These are phyloP conservation scores for Poeciliopsis turneri DNA, from an alignment of 2,797 vertebrate species.

Conservation along the genomic window DNA sequence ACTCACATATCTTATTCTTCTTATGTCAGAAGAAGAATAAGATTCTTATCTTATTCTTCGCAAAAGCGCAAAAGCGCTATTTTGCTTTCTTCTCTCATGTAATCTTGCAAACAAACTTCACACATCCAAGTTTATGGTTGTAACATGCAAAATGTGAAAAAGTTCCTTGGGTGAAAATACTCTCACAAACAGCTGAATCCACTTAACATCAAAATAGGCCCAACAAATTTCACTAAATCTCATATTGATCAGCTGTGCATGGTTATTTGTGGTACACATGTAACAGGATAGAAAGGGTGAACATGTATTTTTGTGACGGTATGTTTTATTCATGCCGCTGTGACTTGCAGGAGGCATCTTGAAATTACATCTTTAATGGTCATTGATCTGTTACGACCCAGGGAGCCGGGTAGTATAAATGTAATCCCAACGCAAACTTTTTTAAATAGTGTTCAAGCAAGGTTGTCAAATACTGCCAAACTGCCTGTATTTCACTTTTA, in stretches of 20 bases:
- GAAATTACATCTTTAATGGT: conserved; percentile 81
- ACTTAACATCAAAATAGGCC: background rate
- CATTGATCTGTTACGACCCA: conserved; percentile 72
- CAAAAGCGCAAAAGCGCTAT: too few species aligned
- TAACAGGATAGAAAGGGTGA: conserved; percentile 32
- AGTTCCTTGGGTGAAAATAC: background rate
- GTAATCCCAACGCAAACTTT: conserved; percentile 57
- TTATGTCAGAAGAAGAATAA: background rate
- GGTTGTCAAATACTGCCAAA: conserved; percentile 39
- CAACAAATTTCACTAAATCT: background rate
- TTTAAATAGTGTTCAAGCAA: conserved; percentile 46
- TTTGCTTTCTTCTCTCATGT: background rate
- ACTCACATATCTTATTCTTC: background rate
- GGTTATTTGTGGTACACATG: background rate
- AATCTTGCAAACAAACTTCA: background rate
- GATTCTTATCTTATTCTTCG: too few species aligned
- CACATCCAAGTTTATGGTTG: background rate
- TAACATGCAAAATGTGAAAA: background rate
- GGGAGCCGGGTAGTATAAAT: conserved; percentile 60
- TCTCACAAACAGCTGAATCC: background rate
- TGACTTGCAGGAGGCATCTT: conserved; percentile 75
- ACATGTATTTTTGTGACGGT: conserved; percentile 36
- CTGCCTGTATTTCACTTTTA: conserved; percentile 46
- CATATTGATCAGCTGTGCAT: conserved; percentile 1
- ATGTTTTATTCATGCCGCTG: conserved; percentile 82